A percentile compares a stretch with the other conserved stretches of the same genome.
Conservation (phyloP, 2,113 vertebrate genomes). For the Burhinus oedicnemus region DNA sequence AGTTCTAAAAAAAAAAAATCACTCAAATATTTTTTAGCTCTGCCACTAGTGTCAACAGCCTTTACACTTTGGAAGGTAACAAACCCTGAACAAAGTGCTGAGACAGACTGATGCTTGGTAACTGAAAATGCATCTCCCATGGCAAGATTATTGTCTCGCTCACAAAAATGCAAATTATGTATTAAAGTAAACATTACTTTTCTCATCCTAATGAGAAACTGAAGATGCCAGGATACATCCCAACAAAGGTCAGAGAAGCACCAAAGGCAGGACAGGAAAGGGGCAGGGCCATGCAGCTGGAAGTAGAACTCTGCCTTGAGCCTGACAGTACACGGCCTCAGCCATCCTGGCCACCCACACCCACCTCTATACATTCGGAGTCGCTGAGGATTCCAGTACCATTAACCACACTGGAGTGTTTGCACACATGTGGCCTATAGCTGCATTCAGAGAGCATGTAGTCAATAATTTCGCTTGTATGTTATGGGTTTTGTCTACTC, state of each 20-base stretch:
- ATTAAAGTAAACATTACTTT: neutral
- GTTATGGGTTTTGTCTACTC: neutral
- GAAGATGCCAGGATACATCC: neutral
- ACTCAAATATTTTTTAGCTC: neutral
- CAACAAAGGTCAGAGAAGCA: neutral
- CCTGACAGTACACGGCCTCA: rapidly evolving
- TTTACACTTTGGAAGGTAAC: neutral
- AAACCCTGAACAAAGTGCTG: neutral
- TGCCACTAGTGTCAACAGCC: neutral
- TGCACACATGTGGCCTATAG: rapidly evolving
- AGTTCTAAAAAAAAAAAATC: neutral
- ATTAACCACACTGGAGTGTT: neutral
- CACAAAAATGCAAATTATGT: neutral
- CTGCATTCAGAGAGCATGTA: neutral
- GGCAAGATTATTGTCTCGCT: neutral
- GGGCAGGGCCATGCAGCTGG: rapidly evolving
- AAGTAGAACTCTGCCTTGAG: neutral
- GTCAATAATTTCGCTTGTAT: too few species aligned
- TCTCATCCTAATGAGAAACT: neutral
- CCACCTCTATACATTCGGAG: rapidly evolving
- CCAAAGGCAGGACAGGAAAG: neutral
- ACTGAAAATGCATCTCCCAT: neutral
- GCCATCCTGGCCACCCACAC: neutral
- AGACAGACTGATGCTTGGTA: neutral
- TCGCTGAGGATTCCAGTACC: neutral